Conservation (phyloP, 2,113 vertebrate species). For the Gymnarchus niloticus region DNA sequence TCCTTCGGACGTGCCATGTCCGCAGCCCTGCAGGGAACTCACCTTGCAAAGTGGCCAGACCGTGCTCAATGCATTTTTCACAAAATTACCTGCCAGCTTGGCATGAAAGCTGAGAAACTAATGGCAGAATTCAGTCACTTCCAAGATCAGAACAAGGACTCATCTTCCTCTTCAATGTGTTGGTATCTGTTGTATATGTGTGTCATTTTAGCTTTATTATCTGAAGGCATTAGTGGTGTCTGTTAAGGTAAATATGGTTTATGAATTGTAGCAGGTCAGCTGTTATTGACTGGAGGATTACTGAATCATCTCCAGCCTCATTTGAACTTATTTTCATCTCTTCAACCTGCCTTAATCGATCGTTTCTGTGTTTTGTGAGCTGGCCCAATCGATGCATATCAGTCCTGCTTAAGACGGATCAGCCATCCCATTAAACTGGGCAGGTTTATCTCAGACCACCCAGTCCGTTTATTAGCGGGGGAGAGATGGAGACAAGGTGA, state of each 20-base stretch:
- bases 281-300: not conserved
- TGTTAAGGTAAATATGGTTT: slow-evolving; percentile 3
- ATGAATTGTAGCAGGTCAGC: not conserved
- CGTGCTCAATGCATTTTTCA: not conserved
- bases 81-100: not conserved
- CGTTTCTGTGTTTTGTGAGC: not conserved
- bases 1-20: not conserved
- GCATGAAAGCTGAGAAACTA: not conserved
- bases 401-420: not conserved
- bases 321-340: not conserved
- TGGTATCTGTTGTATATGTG: not conserved
- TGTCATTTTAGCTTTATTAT: not conserved
- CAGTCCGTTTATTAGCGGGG: not conserved
- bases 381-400: not conserved
- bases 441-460: not conserved
- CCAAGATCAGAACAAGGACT: not conserved
- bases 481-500: not conserved
- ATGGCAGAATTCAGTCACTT: not conserved
- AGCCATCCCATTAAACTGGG: not conserved
- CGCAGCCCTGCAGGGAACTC: not conserved
- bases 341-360: not conserved
- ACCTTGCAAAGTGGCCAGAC: not conserved
- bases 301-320: not conserved
- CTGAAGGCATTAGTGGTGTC: not conserved
- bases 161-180: not conserved